Evolutionary conservation across 2,797 vertebrate genomes (phyloP), one percentile per base, ranked within the genome.

Genomic region (Phoebastria nigripes): DNA sequence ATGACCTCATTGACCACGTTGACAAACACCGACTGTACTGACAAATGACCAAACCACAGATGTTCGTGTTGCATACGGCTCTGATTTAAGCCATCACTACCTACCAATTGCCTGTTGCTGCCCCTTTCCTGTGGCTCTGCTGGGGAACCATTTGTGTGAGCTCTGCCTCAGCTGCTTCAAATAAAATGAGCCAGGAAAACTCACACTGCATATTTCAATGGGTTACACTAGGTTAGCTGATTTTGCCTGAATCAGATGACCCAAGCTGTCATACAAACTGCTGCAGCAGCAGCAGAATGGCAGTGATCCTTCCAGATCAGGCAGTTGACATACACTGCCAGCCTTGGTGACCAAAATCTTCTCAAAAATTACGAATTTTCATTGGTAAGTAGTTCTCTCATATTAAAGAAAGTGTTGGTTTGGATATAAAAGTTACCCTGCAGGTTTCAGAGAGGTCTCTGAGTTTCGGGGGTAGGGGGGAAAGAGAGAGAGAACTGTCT

Each of bases 11-110:
- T 93, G 93, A 72, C 89, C 63, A 84, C 16, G 1, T 5, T 95
- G 94, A 93, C 81, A 92, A 96, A 87, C 90, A 80, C 86, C 17
- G 6, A 63, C 87, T 92, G 71, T 74, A 85, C 90, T 91, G 93
- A 92, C 77, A 89, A 94, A 95, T 56, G 91, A 74, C 85, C 20
- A 3, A 89, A 84, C 61, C 31, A 16, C 93, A 93, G 93, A 77
- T 88, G 90, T 77, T 89, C 6, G 0, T 87, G 83, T 89, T 85
- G n/a, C 63, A 6, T 7, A 24, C 87, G 89, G 81, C 87, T 87
- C 93, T 71, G 81, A 70, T 83, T 82, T 67, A 28, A 94, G 67
- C 84, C 59, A 35, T 55, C 31, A 0, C 82, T 72, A 31, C 66
- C 19, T 39, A 61, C 56, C 31, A 8, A 3, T 8, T 41, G 78